Evolutionary conservation across 2,113 vertebrate species (phyloP).

Genomic region (Xyrauchen texanus): DNA sequence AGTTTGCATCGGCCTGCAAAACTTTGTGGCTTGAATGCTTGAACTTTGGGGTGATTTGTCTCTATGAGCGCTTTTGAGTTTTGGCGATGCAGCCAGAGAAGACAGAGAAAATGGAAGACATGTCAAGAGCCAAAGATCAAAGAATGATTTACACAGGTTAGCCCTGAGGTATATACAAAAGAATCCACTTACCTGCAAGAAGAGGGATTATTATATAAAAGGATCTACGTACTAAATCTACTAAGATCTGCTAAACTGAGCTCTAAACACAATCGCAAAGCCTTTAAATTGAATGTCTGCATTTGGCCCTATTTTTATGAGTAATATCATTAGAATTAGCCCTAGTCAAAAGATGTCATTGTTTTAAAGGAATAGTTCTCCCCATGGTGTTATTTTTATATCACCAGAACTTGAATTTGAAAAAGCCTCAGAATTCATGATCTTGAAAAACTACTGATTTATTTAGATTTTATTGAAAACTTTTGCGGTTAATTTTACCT

Average conservation of each 20-base stretch:
- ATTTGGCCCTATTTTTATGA: no score
- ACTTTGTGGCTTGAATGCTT: background rate
- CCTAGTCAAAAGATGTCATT: no score
- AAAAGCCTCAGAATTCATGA: no score
- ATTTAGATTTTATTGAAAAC: no score
- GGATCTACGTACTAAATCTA: background rate
- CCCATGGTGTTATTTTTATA: no score
- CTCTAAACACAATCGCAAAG: background rate
- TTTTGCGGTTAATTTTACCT: no score
- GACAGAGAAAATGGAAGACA: conserved; percentile 38
- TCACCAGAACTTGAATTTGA: no score
- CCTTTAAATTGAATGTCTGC: no score
- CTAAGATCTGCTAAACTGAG: background rate
- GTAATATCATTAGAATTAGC: no score
- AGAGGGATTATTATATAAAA: conserved; percentile 24
- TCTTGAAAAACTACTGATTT: no score
- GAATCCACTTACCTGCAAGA: conserved; percentile 26
- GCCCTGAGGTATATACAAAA: conserved; percentile 33
- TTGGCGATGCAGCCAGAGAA: conserved; percentile 23
- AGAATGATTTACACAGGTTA: conserved; percentile 37
- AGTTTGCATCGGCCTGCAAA: conserved; percentile 12
- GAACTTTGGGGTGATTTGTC: conserved; percentile 20
- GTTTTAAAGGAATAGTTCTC: no score
- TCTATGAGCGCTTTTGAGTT: conserved; percentile 5
- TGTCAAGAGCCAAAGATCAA: conserved; percentile 13